Evolutionary conservation across 2,888 invertebrate genomes (phyloP).

Genomic region (Nephrotoma guestfalica): DNA sequence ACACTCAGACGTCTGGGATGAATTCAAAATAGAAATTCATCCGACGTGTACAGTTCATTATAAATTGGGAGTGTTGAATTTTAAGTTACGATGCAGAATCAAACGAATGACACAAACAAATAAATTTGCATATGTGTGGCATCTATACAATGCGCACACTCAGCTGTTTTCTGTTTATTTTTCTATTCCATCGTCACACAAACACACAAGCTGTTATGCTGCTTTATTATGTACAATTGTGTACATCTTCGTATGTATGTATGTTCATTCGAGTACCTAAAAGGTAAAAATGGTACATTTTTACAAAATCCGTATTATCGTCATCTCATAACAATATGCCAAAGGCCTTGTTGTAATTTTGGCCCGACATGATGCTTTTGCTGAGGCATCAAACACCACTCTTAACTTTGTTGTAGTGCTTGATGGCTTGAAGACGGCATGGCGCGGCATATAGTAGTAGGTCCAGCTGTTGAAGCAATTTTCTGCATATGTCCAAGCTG

Average conservation of each 20-base stretch:
- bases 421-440: no score
- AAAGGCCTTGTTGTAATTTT: no score
- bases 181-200: not conserved
- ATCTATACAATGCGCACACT: not conserved
- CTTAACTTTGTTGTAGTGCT: no score
- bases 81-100: not conserved
- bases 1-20: not conserved
- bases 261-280: not conserved
- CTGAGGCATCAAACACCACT: no score
- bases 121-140: not conserved
- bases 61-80: not conserved
- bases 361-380: no score
- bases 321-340: no score
- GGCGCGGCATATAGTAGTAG: no score
- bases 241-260: not conserved
- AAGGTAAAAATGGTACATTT: not conserved
- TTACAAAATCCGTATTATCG: not conserved
- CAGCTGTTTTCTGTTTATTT: not conserved
- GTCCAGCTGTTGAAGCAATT: no score
- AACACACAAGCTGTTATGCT: no score
- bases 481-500: no score
- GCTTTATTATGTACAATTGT: no score
- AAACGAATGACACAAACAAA: not conserved
- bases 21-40: not conserved
- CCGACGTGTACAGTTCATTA: not conserved